Evolutionary conservation across 2,888 invertebrate genomes (phyloP), one percentile per base, ranked within the genome.

Genomic region (Pedicia rivosa): DNA sequence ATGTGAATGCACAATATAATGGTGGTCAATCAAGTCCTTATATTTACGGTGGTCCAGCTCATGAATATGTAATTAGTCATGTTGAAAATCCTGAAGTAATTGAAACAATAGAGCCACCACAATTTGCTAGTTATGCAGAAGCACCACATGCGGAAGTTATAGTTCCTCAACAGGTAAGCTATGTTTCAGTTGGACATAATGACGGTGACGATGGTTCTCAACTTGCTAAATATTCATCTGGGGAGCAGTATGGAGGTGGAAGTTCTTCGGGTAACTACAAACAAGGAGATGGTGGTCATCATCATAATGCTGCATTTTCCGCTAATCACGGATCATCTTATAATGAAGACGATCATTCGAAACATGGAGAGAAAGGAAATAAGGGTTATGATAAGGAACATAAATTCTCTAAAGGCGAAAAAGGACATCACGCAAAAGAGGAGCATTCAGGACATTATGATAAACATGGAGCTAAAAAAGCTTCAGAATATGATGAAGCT

Each of bases 351-450:
- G n/a, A 35, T 25, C 17, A 35, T 4, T 15, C 25, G 2, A 35
- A 35, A 26, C 35, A 35, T 26, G 35, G 35, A 16, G 17, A 35
- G 7, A 17, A 5, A 7, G 26, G n/a, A 5, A 26, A 35, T 7
- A 25, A 35, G 17, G 10, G 15, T 16, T 35, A 35, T n/a, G 35
- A 35, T 12, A 35, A 17, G 3, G 25, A 35, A 15, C 35, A 35
- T 25, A 25, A 25, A 35, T 35, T 26, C 26, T 14, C 14, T 10
- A 35, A 35, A 17, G 35, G 35, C 16, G 35, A 35, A 17, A 35
- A 25, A 12, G 35, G 35, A 7, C 15, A 35, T 12, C 20, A 35
- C 26, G 15, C 25, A 4, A 35, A 35, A 25, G 35, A 35, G 17
- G 16, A 7, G 14, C 35, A 35, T 35, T 17, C 17, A 19, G 25